Conservation (phyloP, 2,888 invertebrate genomes). For the Ashinkailepas kermadecensis region DNA sequence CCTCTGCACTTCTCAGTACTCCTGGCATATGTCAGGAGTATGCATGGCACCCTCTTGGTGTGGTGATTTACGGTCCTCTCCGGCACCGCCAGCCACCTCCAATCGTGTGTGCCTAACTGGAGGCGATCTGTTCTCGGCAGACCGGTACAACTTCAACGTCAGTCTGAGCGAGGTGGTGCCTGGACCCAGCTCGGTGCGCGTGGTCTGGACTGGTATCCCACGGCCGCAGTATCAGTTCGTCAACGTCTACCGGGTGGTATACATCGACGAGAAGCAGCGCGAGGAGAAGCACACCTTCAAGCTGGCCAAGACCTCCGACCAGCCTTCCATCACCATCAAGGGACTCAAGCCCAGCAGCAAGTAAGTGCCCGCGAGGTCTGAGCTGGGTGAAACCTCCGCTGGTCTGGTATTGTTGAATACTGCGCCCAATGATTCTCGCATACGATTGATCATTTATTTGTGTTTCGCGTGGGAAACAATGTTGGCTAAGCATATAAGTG, state of each 20-base stretch:
- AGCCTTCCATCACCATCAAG: conserved; percentile 56
- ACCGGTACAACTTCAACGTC: conserved; percentile 76
- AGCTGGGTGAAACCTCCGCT: too few relatives aligned
- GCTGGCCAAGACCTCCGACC: conserved; percentile 63
- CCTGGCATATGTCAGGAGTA: too few relatives aligned
- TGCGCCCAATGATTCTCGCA: too few relatives aligned
- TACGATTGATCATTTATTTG: too few relatives aligned
- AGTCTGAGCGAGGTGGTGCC: conserved; percentile 67
- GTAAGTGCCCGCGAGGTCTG: conserved; percentile 35
- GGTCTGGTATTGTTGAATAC: too few relatives aligned
- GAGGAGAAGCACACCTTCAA: conserved; percentile 61
- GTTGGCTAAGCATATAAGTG: too few relatives aligned
- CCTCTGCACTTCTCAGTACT: too few relatives aligned
- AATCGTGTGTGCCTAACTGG: too few relatives aligned
- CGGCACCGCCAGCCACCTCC: too few relatives aligned
- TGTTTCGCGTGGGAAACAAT: too few relatives aligned
- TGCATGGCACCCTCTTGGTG: too few relatives aligned
- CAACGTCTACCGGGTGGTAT: conserved; percentile 77
- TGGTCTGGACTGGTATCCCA: conserved; percentile 76
- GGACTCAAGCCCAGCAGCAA: conserved; percentile 65
- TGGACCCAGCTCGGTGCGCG: conserved; percentile 66
- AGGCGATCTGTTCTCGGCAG: conserved; percentile 40
- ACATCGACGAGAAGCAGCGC: conserved; percentile 64
- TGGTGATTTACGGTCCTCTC: too few relatives aligned
- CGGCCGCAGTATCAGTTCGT: conserved; percentile 84